phyloP scores from a whole-genome alignment of 2,113 vertebrate genomes.

The Gasterosteus nipponicus region DNA sequence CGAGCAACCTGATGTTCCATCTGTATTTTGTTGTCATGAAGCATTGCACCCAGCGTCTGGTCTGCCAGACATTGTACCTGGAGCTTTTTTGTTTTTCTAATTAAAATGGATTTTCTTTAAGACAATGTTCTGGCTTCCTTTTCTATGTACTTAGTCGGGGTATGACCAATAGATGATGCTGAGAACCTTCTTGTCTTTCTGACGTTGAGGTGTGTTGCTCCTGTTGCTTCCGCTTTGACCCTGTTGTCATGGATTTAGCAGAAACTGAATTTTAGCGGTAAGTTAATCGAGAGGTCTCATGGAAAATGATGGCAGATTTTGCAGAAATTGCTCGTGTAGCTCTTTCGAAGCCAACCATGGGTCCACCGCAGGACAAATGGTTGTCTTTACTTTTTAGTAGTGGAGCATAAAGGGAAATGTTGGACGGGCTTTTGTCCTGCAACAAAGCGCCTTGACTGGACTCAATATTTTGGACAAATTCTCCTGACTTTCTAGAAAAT shows the following conservation, averaged over 20 bases:
- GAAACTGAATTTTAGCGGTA: neutral
- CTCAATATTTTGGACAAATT: neutral
- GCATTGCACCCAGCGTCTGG: conserved; percentile 97
- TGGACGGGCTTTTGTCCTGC: neutral
- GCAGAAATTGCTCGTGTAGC: neutral
- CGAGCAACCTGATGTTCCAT: conserved; percentile 14
- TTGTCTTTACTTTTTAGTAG: neutral
- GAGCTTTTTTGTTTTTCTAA: conserved; percentile 84
- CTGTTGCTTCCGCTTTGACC: neutral
- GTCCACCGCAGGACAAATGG: neutral
- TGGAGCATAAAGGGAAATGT: neutral
- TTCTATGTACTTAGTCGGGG: neutral
- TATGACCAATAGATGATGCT: conserved; percentile 27
- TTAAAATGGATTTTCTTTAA: conserved; percentile 65
- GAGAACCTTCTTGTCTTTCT: neutral
- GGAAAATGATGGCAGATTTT: neutral
- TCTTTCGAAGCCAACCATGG: neutral
- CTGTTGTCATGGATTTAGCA: neutral
- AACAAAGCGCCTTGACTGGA: neutral
- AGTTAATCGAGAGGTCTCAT: neutral
- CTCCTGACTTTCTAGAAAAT: conserved; percentile 1
- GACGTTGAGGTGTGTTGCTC: neutral
- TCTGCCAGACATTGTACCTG: conserved; percentile 90
- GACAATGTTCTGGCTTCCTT: neutral
- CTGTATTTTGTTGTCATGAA: conserved; percentile 56